Evolutionary conservation across 1,140 invertebrate genomes (phyloP).

Genomic region (Aphis craccivora): DNA sequence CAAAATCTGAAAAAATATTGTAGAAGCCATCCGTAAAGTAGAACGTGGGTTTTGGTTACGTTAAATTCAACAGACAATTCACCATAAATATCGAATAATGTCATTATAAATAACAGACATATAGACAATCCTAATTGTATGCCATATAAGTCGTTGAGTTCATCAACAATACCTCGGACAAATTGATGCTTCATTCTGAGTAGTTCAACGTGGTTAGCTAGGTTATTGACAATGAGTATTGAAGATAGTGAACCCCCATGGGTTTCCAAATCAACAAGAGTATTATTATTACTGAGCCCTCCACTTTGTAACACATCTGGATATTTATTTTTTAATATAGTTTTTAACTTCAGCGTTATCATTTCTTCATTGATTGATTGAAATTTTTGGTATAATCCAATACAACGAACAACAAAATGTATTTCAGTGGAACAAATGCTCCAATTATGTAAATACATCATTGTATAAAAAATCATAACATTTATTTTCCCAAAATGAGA

Average conservation of each 20-base stretch:
- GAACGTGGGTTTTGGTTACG: neutral
- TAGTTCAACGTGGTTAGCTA: neutral
- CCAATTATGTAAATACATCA: conserved; percentile 3
- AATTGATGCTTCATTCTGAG: conserved; percentile 29
- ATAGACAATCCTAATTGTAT: neutral
- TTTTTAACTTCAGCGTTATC: neutral
- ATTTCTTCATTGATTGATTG: conserved; percentile 29
- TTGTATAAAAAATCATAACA: neutral
- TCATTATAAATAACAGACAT: neutral
- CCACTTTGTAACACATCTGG: neutral
- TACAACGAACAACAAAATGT: neutral
- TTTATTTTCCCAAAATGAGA: neutral
- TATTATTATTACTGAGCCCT: neutral
- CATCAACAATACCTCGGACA: neutral
- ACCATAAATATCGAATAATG: conserved; percentile 23
- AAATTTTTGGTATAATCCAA: neutral
- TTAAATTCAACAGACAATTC: neutral
- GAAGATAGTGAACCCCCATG: neutral
- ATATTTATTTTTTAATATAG: neutral
- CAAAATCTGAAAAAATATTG: conserved; percentile 36
- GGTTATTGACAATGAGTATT: too few relatives aligned
- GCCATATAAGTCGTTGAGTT: neutral
- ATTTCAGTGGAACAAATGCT: conserved; percentile 24
- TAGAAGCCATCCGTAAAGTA: conserved; percentile 34
- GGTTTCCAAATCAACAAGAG: neutral